Conservation (phyloP, 1,140 invertebrate genomes). For the Ostrea denselamellosa region DNA sequence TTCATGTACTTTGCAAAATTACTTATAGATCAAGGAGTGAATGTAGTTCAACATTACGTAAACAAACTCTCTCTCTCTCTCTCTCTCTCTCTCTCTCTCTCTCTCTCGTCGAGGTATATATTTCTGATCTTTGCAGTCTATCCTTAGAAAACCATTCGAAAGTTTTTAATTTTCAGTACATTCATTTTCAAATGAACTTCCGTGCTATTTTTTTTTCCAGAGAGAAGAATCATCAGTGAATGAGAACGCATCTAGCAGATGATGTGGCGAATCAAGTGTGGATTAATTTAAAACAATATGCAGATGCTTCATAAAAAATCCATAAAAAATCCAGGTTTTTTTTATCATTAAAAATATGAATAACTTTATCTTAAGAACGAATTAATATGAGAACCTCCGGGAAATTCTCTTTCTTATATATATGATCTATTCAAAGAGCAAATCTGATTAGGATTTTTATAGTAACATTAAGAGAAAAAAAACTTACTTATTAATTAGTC, state of each 20-base stretch:
- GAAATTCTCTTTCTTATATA: no score
- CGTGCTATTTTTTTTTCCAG: background rate
- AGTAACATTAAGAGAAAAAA: no score
- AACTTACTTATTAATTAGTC: no score
- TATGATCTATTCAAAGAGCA: no score
- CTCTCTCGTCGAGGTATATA: background rate
- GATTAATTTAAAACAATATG: constrained; percentile 22
- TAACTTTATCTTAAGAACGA: no score
- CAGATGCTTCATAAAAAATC: background rate
- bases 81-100: constrained; percentile 5
- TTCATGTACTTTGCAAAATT: constrained; percentile 4
- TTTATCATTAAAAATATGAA: background rate
- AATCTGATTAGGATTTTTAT: no score
- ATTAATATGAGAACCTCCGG: no score
- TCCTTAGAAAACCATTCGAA: background rate
- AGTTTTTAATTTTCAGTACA: background rate
- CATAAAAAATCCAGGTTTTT: background rate
- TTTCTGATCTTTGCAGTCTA: background rate
- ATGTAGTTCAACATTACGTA: background rate
- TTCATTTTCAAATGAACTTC: background rate
- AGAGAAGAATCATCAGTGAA: background rate
- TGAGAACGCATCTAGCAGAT: background rate
- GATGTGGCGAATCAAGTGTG: background rate
- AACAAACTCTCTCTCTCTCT: background rate
- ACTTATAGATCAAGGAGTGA: constrained; percentile 2